phyloP scores from a whole-genome alignment of 1,140 invertebrate species.

The Camponotus pennsylvanicus region DNA sequence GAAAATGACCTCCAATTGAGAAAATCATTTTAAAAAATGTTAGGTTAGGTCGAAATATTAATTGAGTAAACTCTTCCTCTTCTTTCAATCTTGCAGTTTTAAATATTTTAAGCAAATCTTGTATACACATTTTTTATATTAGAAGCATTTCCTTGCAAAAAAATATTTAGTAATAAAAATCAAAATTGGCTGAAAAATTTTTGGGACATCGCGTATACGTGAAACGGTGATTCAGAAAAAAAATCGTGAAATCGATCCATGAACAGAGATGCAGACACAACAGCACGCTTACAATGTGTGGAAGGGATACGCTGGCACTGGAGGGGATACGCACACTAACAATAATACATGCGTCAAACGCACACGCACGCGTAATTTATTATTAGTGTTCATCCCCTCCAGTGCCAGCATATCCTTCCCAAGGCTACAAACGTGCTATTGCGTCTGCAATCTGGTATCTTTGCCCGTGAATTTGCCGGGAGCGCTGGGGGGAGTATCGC shows the following conservation, averaged over 20 bases:
- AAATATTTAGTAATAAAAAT: neutral
- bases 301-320: too few species aligned
- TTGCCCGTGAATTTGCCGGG: slow-evolving; percentile 8
- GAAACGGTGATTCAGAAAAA: neutral
- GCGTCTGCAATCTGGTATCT: too few species aligned
- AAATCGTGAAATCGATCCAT: neutral
- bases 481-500: slow-evolving; percentile 29
- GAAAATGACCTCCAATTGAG: neutral
- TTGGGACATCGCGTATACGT: neutral
- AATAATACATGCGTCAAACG: too few species aligned
- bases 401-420: too few species aligned
- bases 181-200: neutral
- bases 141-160: neutral
- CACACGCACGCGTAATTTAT: too few species aligned
- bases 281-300: too few species aligned
- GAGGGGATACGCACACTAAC: too few species aligned
- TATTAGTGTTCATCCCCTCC: too few species aligned
- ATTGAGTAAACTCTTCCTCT: neutral
- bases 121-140: too few species aligned
- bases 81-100: neutral
- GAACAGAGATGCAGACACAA: too few species aligned
- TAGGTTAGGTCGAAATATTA: neutral
- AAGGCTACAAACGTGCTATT: too few species aligned
- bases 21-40: neutral
- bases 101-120: neutral